phyloP scores from a whole-genome alignment of 1,140 invertebrate genomes.

The Phenacoccus solenopsis region DNA sequence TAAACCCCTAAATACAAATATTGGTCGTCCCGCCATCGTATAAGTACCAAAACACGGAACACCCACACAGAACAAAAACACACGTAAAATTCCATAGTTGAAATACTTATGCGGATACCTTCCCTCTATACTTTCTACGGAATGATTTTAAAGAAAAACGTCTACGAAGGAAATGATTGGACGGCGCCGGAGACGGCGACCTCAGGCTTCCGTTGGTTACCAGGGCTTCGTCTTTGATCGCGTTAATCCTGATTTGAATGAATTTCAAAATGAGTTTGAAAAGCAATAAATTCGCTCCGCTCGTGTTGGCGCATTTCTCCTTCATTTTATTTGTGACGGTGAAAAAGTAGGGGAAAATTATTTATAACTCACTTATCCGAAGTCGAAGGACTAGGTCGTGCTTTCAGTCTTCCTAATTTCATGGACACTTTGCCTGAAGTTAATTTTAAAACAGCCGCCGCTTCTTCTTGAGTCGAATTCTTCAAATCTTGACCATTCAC shows the following conservation, averaged over 20 bases:
- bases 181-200: background rate
- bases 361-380: constrained; percentile 23
- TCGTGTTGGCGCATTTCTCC: too few species aligned
- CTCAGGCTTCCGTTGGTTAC: background rate
- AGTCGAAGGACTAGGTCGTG: constrained; percentile 28
- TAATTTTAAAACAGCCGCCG: constrained; percentile 76
- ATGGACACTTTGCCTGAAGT: constrained; percentile 60
- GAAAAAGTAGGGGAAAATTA: too few species aligned
- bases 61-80: background rate
- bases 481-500: constrained; percentile 82
- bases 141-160: constrained; percentile 15
- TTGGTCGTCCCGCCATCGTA: background rate
- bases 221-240: background rate
- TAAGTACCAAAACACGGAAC: background rate
- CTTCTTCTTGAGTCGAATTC: constrained; percentile 67
- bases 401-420: constrained; percentile 71
- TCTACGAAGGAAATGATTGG: background rate
- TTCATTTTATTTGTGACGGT: too few species aligned
- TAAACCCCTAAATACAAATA: too few species aligned
- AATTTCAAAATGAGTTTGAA: too few species aligned
- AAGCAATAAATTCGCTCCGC: too few species aligned
- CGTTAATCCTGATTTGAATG: background rate
- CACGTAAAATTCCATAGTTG: background rate
- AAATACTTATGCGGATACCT: background rate
- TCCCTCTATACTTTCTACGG: constrained; percentile 5